Base-by-base conservation (phyloP, 2,888 invertebrate genomes). In the Pseudococcus jackbeardsleyi region DNA sequence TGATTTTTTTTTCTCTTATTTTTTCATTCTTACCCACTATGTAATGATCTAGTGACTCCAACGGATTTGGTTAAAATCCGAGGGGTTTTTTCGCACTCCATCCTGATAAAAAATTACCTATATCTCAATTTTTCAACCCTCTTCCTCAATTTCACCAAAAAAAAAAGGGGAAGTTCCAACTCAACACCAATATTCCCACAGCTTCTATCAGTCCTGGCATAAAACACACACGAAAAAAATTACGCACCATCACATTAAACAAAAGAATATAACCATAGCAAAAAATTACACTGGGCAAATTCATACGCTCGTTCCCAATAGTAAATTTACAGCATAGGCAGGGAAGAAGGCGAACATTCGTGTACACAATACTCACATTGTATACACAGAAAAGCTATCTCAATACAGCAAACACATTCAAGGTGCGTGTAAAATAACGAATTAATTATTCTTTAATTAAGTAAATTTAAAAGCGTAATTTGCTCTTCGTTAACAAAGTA, bases 361-460 rank as follows among this genome's bases (percentile, higher is more conserved):
- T 79, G 79, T 33, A 33, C 26, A 79, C 42, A 79, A 33, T 64
- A 17, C n/a, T n/a, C 26, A 33, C 26, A 33, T 33, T 79, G 79
- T 79, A 42, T 42, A 79, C 79, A 79, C n/a, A 4, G n/a, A 42
- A 42, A 79, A 42, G 46, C 68, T 15, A 72, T 79, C 39, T 79
- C 33, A 0, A 22, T 11, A n/a, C 79, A 79, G 79, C 19, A 42
- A 79, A 42, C 79, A 79, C 46, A 42, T 79, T 79, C 42, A 79
- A 79, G 39, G 79, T 79, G 42, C 79, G 79, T 79, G 79, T 79
- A 79, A 79, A 79, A 42, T 79, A 79, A 19, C 79, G 79, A 79
- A 79, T 79, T 39, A 79, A 79, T 79, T 79, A 79, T 79, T 77
- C 79, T 42, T 79, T 42, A 79, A 79, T 79, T 79, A 79, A 42